These are phyloP conservation scores for Actinemys pallida DNA, from an alignment of 2,113 vertebrate species.

Conservation along the genomic window DNA sequence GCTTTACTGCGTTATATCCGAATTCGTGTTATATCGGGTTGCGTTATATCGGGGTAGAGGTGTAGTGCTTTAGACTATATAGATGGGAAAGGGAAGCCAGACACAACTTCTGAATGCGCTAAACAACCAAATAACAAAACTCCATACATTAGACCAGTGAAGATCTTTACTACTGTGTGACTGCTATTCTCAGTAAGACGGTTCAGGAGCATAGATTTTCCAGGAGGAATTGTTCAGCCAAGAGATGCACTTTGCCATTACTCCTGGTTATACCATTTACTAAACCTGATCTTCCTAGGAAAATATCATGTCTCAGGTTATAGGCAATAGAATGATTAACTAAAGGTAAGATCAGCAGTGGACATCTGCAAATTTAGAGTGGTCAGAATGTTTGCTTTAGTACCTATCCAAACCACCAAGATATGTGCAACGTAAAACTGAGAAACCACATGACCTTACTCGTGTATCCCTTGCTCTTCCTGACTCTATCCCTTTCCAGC, in stretches of 20 bases:
- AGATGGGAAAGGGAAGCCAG: not conserved
- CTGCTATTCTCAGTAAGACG: not conserved
- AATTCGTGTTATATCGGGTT: too few relatives aligned
- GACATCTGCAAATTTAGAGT: not conserved
- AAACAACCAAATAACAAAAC: not conserved
- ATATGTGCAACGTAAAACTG: not conserved
- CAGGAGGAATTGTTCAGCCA: not conserved
- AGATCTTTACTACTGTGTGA: not conserved
- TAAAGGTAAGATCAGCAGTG: not conserved
- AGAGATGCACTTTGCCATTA: not conserved
- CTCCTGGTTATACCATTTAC: not conserved
- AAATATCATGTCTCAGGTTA: not conserved
- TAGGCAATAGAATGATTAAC: not conserved
- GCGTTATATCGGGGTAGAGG: too few relatives aligned
- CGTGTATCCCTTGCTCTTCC: not conserved
- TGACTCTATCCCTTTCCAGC: not conserved
- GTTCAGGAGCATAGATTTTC: accelerated
- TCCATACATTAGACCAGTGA: not conserved
- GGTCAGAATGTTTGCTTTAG: not conserved
- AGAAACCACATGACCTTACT: not conserved
- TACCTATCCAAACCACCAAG: not conserved
- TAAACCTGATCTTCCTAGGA: not conserved
- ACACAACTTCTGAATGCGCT: not conserved
- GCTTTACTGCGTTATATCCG: too few relatives aligned
- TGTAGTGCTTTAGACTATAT: not conserved